Base-by-base conservation (phyloP, 2,888 invertebrate species). In the Pteria penguin region DNA sequence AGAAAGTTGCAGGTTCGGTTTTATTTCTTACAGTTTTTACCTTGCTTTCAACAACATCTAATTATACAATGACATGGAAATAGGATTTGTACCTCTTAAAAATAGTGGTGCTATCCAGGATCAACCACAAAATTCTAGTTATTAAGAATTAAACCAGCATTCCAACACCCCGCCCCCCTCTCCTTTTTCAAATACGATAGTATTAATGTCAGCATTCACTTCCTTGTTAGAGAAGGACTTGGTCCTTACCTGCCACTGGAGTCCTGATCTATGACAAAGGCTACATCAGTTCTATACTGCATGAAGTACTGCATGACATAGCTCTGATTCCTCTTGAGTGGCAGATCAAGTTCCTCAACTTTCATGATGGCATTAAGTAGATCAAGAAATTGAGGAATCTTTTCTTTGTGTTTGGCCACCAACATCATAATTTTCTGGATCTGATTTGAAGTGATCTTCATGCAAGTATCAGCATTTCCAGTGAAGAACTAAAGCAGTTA, bases 231-330 rank as follows among this genome's bases (percentile, higher is more conserved):
- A n/a, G n/a, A n/a, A n/a, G n/a, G n/a, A n/a, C n/a, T n/a, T n/a
- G n/a, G n/a, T n/a, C n/a, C 4, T 60, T 77, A 89, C 90, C 88
- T 85, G 27, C 83, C 72, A 26, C 87, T 82, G 31, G 82, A 81
- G 31, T 84, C 78, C 29, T 86, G 84, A 74, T 91, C 91, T 24
- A 91, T 87, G 26, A 91, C 82, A 32, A 78, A 75, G 14, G 89
- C 90, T 14, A 91, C 87, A 32, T 90, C 89, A 4, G 86, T 65
- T 8, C 90, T 78, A 75, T 87, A 87, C 83, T 91, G 90, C 91
- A 92, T 90, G 82, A 91, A 90, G 82, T 89, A 90, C 72, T 90
- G 91, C 89, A 91, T 91, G 54, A 91, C 91, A 61, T 88, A 89
- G 36, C 87, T 85, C 77, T 91, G 91, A 80, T 91, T 91, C 55